phyloP scores from a whole-genome alignment of 2,113 vertebrate species.

The Erinaceus europaeus region DNA sequence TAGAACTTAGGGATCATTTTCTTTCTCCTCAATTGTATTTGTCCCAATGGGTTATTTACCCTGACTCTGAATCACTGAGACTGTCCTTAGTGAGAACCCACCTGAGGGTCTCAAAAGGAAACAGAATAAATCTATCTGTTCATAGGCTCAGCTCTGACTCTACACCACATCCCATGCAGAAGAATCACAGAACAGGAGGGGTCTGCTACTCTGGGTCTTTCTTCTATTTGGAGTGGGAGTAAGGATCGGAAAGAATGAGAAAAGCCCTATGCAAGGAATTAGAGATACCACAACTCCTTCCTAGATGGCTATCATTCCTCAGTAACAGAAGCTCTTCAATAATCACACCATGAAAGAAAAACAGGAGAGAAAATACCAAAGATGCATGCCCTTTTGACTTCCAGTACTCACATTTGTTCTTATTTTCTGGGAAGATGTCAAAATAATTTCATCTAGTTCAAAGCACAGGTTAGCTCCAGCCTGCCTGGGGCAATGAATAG shows the following conservation, averaged over 20 bases:
- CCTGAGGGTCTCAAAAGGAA: neutral
- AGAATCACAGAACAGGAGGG: neutral
- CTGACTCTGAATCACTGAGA: neutral
- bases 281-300: neutral
- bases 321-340: slow-evolving; percentile 3
- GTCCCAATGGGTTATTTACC: neutral
- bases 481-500: neutral
- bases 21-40: neutral
- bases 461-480: neutral
- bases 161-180: neutral
- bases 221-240: neutral
- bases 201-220: neutral
- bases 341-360: slow-evolving; percentile 19
- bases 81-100: neutral
- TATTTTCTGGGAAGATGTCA: neutral
- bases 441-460: neutral
- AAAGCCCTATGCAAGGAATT: neutral
- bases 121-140: neutral
- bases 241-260: no score
- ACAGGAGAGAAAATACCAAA: neutral
- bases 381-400: neutral
- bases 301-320: neutral
- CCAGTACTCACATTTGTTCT: slow-evolving; percentile 36
- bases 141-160: neutral
- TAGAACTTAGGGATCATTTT: neutral